Evolutionary conservation across 2,888 invertebrate genomes (phyloP).

Genomic region (Carpatolechia fugitivella): DNA sequence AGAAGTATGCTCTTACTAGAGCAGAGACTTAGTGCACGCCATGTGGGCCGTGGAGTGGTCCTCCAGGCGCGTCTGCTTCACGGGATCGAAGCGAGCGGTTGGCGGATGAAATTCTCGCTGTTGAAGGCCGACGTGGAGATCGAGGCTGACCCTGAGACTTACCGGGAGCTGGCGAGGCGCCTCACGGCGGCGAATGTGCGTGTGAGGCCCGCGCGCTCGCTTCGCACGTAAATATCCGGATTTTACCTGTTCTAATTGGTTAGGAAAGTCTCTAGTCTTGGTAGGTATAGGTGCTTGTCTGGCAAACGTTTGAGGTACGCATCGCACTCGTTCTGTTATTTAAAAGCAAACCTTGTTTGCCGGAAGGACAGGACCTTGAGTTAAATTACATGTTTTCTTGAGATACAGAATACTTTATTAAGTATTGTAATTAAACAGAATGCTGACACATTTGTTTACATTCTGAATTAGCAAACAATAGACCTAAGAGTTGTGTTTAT

Average conservation of each 20-base stretch:
- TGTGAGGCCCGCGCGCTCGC: conserved; percentile 56
- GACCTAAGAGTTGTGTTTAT: no score
- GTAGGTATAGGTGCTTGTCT: neutral
- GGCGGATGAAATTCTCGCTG: conserved; percentile 70
- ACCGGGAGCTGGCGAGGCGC: conserved; percentile 57
- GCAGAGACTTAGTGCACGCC: conserved; percentile 69
- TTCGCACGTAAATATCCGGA: conserved; percentile 59
- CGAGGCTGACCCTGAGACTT: conserved; percentile 64
- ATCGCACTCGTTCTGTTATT: no score
- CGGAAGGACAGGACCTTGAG: no score
- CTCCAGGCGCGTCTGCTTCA: conserved; percentile 63
- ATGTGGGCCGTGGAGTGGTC: conserved; percentile 59
- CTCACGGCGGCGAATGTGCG: conserved; percentile 61
- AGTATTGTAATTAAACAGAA: no score
- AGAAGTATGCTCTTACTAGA: conserved; percentile 74
- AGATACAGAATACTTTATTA: no score
- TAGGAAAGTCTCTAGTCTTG: neutral
- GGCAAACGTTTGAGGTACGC: neutral
- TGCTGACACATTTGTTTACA: no score
- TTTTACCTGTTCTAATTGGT: conserved; percentile 25
- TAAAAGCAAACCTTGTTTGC: no score
- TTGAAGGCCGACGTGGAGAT: conserved; percentile 69
- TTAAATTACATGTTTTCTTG: no score
- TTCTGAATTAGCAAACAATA: no score
- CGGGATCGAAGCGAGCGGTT: conserved; percentile 64